Percentiles rank a stretch among this genome's conserved stretches.
Evolutionary conservation across 35 echinoderm and acorn worm genomes (phyloP).

Genomic region (Anneissia japonica): DNA sequence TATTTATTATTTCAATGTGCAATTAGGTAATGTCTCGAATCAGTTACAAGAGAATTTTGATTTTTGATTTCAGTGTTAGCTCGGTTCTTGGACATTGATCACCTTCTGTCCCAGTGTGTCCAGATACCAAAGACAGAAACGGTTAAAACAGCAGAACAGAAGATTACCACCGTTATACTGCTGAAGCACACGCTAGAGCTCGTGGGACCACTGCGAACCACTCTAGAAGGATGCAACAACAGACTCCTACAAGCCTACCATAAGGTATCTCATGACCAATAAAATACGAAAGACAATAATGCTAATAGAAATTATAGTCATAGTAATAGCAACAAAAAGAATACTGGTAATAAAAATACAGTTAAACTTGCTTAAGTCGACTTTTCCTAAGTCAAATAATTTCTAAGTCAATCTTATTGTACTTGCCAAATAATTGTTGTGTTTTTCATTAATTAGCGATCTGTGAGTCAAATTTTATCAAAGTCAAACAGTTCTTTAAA

Average conservation of each 20-base stretch:
- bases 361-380: no score
- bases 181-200: constrained; percentile 91
- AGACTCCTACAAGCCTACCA: constrained; percentile 77
- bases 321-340: no score
- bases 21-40: background rate
- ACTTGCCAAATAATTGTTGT: no score
- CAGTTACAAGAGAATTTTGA: background rate
- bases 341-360: no score
- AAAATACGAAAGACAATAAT: no score
- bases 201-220: constrained; percentile 56
- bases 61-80: constrained; percentile 45
- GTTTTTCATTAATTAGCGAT: no score
- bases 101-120: constrained; percentile 90
- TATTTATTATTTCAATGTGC: no score
- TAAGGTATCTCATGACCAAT: constrained; percentile 52
- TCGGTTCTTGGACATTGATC: constrained; percentile 87
- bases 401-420: no score
- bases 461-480: no score
- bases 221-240: constrained; percentile 51
- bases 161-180: constrained; percentile 85
- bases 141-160: constrained; percentile 71
- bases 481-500: no score
- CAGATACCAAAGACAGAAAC: constrained; percentile 96
- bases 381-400: no score
- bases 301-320: no score